Evolutionary conservation across 2,888 invertebrate genomes (phyloP).

Genomic region (Sialis fuliginosa): DNA sequence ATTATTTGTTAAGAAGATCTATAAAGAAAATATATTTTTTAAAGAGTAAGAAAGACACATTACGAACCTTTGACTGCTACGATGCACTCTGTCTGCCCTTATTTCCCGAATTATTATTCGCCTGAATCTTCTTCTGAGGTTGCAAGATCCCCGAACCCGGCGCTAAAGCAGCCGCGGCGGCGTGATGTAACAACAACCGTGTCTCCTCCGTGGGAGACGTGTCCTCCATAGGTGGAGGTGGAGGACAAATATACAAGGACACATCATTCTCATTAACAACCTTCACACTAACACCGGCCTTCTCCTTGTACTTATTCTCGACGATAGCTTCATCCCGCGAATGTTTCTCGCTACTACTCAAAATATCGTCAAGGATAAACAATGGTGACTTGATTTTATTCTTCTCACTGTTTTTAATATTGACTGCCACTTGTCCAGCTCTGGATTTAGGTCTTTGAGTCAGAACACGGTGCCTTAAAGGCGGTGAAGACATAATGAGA

Average conservation of each 20-base stretch:
- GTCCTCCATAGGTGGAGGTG: constrained; percentile 31
- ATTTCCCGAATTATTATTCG: constrained; percentile 14
- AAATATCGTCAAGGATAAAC: constrained; percentile 25
- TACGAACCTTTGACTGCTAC: constrained; percentile 25
- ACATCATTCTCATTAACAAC: constrained; percentile 14
- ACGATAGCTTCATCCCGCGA: constrained; percentile 21
- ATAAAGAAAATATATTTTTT: not conserved
- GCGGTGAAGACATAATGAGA: constrained; percentile 16
- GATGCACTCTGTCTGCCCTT: constrained; percentile 22
- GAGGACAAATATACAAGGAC: constrained; percentile 32
- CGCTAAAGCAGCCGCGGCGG: not conserved
- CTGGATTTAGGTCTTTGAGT: not conserved
- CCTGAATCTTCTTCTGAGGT: not conserved
- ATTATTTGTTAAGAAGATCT: too few relatives aligned
- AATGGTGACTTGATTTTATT: constrained; percentile 19
- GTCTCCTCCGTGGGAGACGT: constrained; percentile 33
- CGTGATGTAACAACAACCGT: constrained; percentile 20
- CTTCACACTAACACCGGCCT: constrained; percentile 14
- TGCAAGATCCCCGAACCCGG: too few relatives aligned
- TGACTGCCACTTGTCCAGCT: not conserved
- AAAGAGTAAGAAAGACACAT: not conserved
- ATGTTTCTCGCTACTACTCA: constrained; percentile 23
- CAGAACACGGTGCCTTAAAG: constrained; percentile 8
- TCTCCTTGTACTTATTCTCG: constrained; percentile 22
- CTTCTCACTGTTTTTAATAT: constrained; percentile 1